Base-by-base conservation (phyloP, 2,888 invertebrate genomes). In the Brachypalpus laphriformis region DNA sequence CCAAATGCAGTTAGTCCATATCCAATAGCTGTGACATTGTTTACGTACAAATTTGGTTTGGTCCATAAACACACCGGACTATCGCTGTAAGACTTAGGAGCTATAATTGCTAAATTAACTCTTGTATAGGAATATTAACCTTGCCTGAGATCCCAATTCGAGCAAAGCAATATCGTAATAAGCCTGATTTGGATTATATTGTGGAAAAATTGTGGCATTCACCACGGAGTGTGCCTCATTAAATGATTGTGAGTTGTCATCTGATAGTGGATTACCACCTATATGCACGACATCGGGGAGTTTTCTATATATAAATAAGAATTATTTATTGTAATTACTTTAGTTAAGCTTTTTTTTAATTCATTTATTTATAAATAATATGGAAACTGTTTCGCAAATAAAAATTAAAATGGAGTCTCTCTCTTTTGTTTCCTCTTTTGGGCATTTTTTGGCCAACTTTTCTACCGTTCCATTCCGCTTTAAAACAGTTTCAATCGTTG, bases 131-230 rank as follows among this genome's bases (percentile, higher is more conserved):
- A 4, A 1, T 11, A 16, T 22, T 59, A 49, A 66, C 65, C 3
- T n/a, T 49, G 49, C n/a, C 0, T 3, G 0, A 5, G n/a, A 0
- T 14, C 8, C 54, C 3, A 83, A n/a, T 68, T 74, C 31, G 0
- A 83, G 14, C 9, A 83, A 18, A 6, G 83, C 78, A 16, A 83
- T 80, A 8, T 83, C 83, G 37, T 80, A 18, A 20, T 83, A 83
- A 3, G 61, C 63, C 20, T 34, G 65, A 11, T n/a, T 42, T 9
- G 16, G n/a, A 4, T 22, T 31, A 37, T 85, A 85, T 8, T 65
- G 4, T 0, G 85, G 85, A 57, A 31, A 68, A 9, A 57, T 14
- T 2, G 16, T 45, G 0, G n/a, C 54, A 37, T 65, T 57, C 0
- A 11, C 37, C 1, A 66, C 47, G 0, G 25, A 7, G 16, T 14